Evolutionary conservation across 2,113 vertebrate genomes (phyloP).

Genomic region (Chroicocephalus ridibundus): DNA sequence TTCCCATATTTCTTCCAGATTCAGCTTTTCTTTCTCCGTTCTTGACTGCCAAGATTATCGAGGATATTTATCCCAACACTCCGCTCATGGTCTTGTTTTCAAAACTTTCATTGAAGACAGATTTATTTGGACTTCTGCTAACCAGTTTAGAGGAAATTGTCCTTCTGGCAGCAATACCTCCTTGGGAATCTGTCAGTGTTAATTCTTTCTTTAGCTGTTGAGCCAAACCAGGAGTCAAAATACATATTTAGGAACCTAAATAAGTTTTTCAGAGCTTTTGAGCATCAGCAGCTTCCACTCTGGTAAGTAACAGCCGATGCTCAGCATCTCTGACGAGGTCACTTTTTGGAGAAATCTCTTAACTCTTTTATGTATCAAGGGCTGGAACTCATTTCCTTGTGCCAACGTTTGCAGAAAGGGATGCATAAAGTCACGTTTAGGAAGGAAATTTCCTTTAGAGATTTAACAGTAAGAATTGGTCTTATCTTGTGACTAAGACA

Average conservation of each 20-base stretch:
- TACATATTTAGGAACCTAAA: neutral
- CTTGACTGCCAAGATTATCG: neutral
- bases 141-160: conserved; percentile 50
- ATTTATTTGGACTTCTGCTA: conserved; percentile 26
- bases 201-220: conserved; percentile 29
- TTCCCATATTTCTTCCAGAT: conserved; percentile 44
- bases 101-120: conserved; percentile 38
- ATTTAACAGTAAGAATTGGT: neutral
- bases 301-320: neutral
- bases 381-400: neutral
- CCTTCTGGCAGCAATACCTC: conserved; percentile 40
- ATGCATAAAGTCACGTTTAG: neutral
- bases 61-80: neutral
- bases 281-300: neutral
- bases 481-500: neutral
- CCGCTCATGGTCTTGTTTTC: neutral
- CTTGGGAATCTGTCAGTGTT: conserved; percentile 18
- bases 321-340: neutral
- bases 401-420: neutral
- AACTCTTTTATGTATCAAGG: neutral
- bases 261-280: neutral
- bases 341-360: neutral
- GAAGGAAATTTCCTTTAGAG: neutral
- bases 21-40: neutral
- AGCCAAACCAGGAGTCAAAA: conserved; percentile 54